Evolutionary conservation across 2,888 invertebrate species (phyloP).

Genomic region (Lissonota sp.): DNA sequence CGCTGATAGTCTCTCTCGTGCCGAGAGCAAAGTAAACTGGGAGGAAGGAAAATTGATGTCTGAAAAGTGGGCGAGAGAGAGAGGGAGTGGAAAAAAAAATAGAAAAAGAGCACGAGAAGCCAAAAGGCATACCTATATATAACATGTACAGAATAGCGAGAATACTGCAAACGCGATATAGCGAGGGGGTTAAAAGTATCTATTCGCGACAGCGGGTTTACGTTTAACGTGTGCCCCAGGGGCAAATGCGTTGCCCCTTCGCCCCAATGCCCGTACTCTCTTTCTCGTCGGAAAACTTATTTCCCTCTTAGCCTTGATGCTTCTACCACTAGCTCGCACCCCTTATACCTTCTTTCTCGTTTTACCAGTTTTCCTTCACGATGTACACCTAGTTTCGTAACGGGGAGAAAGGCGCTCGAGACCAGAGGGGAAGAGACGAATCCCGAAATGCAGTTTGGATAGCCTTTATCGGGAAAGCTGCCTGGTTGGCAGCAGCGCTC

Average conservation of each 20-base stretch:
- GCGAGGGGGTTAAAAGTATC: constrained; percentile 45
- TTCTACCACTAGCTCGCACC: constrained; percentile 16
- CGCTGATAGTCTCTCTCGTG: constrained; percentile 14
- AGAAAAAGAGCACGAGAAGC: not conserved
- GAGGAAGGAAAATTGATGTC: not conserved
- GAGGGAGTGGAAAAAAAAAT: not conserved
- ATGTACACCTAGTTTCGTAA: not conserved
- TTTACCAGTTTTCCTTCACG: not conserved
- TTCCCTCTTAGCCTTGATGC: constrained; percentile 50
- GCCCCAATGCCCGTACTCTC: not conserved
- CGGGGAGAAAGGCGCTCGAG: constrained; percentile 9
- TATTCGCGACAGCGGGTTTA: constrained; percentile 53
- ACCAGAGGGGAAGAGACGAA: constrained; percentile 22
- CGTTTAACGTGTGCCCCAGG: constrained; percentile 45
- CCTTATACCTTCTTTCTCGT: constrained; percentile 13
- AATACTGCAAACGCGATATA: constrained; percentile 33
- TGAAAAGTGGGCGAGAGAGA: not conserved
- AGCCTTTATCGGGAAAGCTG: constrained; percentile 59
- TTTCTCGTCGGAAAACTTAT: constrained; percentile 52
- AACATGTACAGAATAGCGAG: not conserved
- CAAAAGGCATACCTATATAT: not conserved
- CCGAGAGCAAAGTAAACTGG: not conserved
- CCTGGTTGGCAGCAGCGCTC: not conserved
- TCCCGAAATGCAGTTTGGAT: constrained; percentile 61
- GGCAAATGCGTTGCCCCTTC: constrained; percentile 48